Evolutionary conservation across 2,888 invertebrate genomes (phyloP).

Genomic region (Pegoplata infirma): DNA sequence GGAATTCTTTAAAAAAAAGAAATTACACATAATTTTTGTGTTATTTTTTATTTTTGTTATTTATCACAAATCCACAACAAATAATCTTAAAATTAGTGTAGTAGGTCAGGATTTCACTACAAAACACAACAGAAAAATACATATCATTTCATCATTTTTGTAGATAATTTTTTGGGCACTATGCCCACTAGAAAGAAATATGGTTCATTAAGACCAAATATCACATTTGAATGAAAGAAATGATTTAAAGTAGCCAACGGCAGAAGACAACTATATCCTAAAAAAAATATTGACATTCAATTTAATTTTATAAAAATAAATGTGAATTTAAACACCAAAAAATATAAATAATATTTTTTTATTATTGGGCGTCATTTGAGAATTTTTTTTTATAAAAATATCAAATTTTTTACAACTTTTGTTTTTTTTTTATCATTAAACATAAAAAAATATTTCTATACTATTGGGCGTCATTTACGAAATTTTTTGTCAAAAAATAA

Average conservation of each 20-base stretch:
- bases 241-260: neutral
- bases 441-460: slow-evolving; percentile 1
- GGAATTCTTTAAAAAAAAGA: neutral
- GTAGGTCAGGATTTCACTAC: neutral
- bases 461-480: slow-evolving; percentile 4
- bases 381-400: neutral
- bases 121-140: neutral
- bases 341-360: neutral
- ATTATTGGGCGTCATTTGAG: slow-evolving; percentile 6
- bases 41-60: neutral
- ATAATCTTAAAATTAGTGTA: neutral
- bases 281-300: slow-evolving; percentile 45
- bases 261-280: slow-evolving; percentile 6
- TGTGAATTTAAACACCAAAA: neutral
- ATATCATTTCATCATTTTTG: neutral
- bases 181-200: slow-evolving; percentile 45
- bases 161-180: slow-evolving; percentile 50
- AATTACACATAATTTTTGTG: neutral
- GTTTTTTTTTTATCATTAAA: no score
- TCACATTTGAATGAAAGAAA: no score
- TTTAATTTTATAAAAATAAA: neutral
- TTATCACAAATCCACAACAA: neutral
- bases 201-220: slow-evolving; percentile 13
- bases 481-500: neutral
- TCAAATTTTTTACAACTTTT: no score